Evolutionary conservation across 64 coral and sea anemone genomes (phyloP), one percentile per base, ranked within the genome.

Genomic region (Hydrozoanthus tunicans): DNA sequence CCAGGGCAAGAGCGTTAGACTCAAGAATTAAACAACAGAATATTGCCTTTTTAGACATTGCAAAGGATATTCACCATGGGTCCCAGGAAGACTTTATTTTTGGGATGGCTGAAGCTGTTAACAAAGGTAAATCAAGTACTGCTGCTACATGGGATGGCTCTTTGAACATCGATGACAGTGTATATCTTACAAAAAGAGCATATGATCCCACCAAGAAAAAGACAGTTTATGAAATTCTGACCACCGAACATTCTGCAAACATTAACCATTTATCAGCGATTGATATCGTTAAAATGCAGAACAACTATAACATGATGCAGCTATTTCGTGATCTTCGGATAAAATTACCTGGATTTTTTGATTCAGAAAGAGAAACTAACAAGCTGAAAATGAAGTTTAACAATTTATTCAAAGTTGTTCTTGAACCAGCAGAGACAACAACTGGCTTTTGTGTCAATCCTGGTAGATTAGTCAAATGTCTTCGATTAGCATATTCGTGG

Each of bases 361-460:
- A 43, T 1, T 43, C 32, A 70, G 12, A 70, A 70, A 0, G 23
- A 13, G 67, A 12, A 11, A 51, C 10, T 8, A 60, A 61, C 3
- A 7, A 52, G 3, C 10, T 78, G 9, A 78, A 78, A 58, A 78
- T 53, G 43, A 78, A 78, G 27, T 78, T 78, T 5, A 78, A 78
- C 43, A 78, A 53, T 5, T 3, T 6, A 25, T 32, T 52, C 27
- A 12, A 78, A 69, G 55, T 91, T 32, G 61, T 91, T 17, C 64
- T 25, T 58, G n/a, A 92, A 92, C 90, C 90, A 26, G 3, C 59
- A 77, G 55, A 81, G 20, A 77, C 68, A 14, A 15, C 14, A 27
- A 43, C 91, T 52, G 80, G 91, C 0, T 92, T 80, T 56, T 27
- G 72, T n/a, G 53, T 92, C 10, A 73, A 76, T 61, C 91, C 81